Percentiles rank a stretch among this genome's conserved stretches.
Conservation (phyloP, 2,797 vertebrate species). For the Peromyscus eremicus region DNA sequence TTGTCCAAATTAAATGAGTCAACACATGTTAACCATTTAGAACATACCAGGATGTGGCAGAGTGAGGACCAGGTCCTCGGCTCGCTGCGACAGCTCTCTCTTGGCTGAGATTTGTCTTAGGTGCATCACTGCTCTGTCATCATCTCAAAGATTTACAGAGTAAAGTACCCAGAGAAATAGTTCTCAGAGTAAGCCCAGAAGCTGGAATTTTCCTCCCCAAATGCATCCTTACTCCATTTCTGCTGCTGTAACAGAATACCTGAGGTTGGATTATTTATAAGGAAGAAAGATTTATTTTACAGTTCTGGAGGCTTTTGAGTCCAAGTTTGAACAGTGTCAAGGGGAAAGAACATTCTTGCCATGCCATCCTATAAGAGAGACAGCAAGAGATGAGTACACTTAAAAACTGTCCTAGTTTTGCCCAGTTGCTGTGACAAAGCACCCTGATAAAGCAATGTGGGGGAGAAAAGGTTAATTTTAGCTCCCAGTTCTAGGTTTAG, state of each 20-base stretch:
- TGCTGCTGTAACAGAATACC: neutral
- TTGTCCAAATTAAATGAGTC: neutral
- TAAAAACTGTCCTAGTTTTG: neutral
- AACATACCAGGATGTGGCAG: neutral
- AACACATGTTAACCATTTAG: neutral
- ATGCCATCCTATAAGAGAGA: neutral
- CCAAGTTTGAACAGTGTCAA: neutral
- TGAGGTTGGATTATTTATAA: neutral
- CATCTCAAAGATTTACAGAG: neutral
- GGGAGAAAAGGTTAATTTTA: neutral
- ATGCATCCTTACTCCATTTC: neutral
- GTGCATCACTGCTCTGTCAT: neutral
- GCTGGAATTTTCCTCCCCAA: neutral
- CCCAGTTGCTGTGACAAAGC: neutral
- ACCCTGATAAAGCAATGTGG: neutral
- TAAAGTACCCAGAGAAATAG: neutral
- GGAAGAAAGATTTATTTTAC: neutral
- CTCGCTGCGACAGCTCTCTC: neutral
- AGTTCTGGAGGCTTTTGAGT: neutral
- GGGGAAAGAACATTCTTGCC: neutral
- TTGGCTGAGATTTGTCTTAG: neutral
- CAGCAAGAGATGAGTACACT: neutral
- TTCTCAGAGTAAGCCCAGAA: neutral
- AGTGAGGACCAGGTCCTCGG: neutral
- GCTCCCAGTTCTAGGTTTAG: neutral